Conservation (phyloP, 2,113 vertebrate genomes). For the Capricornis sumatraensis region DNA sequence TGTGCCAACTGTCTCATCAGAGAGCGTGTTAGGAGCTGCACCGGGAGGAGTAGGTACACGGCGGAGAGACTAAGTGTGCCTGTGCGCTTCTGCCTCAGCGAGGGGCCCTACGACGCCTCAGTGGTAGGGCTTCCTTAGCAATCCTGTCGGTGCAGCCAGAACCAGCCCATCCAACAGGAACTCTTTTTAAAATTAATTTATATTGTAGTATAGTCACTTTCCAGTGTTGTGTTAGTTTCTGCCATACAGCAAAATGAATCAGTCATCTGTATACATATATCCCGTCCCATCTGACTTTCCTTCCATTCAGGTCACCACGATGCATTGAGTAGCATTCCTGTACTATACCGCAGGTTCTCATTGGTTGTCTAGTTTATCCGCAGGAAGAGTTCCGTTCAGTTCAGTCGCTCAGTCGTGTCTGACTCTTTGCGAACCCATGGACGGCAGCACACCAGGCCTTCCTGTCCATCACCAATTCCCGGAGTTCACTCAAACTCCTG, state of each 20-base stretch:
- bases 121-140: background rate
- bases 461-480: background rate
- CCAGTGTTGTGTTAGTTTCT: background rate
- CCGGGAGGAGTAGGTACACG: background rate
- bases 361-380: background rate
- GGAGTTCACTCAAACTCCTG: background rate
- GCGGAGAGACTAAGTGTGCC: background rate
- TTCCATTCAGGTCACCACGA: background rate
- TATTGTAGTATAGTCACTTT: background rate
- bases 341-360: background rate
- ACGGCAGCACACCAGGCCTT: background rate
- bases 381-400: background rate
- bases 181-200: background rate
- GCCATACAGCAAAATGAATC: background rate
- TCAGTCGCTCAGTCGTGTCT: background rate
- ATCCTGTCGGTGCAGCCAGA: background rate
- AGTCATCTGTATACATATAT: background rate
- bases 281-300: background rate
- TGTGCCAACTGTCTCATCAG: background rate
- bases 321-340: accelerated
- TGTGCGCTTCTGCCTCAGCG: background rate
- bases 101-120: accelerated
- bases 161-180: background rate
- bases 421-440: background rate
- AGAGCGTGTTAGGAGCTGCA: background rate